Evolutionary conservation across 1,140 invertebrate species (phyloP), one percentile per base, ranked within the genome.

Genomic region (Cydia fagiglandana): DNA sequence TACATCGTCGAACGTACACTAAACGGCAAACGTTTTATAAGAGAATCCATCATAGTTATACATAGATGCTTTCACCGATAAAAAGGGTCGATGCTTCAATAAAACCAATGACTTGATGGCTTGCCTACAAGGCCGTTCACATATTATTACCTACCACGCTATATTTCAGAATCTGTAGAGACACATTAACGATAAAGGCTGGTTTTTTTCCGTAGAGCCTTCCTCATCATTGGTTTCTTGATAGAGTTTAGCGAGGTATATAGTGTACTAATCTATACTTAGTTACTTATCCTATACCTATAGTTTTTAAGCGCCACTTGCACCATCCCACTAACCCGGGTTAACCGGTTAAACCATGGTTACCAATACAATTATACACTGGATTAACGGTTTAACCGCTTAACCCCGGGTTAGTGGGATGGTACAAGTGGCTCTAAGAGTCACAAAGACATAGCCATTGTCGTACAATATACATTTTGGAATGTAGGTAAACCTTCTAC

Each of bases 51-150:
- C 38, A 70, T 70, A 70, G 66, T 70, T 70, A 70, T 2, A 70
- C 66, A 70, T 12, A 70, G 34, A 41, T 70, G 20, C 10, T 9
- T 34, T 70, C 17, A 7, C 66, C 66, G 66, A 70, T 70, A 70
- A 70, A 70, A 70, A 70, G n/a, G 34, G 34, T 70, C 34, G 66
- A 70, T 70, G n/a, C 34, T 17, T 70, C 66, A 17, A 70, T 70
- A 70, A 70, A 70, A 70, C 15, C 66, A 70, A 70, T 70, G 66
- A 41, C 30, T 70, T 70, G 66, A 45, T 70, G 38, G 66, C 30
- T 38, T 70, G 66, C 30, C 38, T 70, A 41, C 38, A 70, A 45
- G 34, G 17, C 38, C 17, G 34, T 70, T 70, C 66, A 70, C 34
- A 38, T 66, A 70, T 61, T 70, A 70, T 70, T 70, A 70, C 66